Evolutionary conservation across 2,113 vertebrate genomes (phyloP).

Genomic region (Cheilinus undulatus): DNA sequence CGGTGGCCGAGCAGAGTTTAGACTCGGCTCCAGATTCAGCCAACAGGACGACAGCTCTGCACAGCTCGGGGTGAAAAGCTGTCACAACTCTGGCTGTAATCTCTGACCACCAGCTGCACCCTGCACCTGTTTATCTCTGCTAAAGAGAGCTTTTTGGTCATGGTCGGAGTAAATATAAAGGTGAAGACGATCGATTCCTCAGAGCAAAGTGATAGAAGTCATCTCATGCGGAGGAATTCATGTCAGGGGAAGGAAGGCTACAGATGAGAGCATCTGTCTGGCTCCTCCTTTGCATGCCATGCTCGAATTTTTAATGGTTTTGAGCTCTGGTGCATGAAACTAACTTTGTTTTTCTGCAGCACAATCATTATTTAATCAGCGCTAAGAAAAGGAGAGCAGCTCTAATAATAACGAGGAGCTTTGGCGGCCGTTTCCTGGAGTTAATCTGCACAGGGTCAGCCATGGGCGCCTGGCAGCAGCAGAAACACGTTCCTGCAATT

Average conservation of each 20-base stretch:
- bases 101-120: slow-evolving; percentile 73
- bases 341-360: slow-evolving; percentile 52
- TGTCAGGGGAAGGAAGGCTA: background rate
- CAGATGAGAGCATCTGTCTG: slow-evolving; percentile 29
- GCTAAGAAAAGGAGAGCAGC: slow-evolving; percentile 30
- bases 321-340: slow-evolving; percentile 56
- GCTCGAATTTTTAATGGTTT: slow-evolving; percentile 39
- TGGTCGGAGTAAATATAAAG: slow-evolving; percentile 17
- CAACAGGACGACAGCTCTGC: slow-evolving; percentile 28
- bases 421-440: slow-evolving; percentile 37
- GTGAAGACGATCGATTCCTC: slow-evolving; percentile 21
- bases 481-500: slow-evolving; percentile 38
- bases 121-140: slow-evolving; percentile 69
- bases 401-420: slow-evolving; percentile 49
- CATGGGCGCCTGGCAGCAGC: slow-evolving; percentile 30
- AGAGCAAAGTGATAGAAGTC: slow-evolving; percentile 3
- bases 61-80: slow-evolving; percentile 46
- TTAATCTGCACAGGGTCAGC: slow-evolving; percentile 43
- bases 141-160: slow-evolving; percentile 47
- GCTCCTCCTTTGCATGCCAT: slow-evolving; percentile 19
- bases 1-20: slow-evolving; percentile 1
- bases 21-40: slow-evolving; percentile 16
- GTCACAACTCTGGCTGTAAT: slow-evolving; percentile 67
- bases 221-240: slow-evolving; percentile 25
- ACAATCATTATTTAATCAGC: slow-evolving; percentile 65